Base-by-base conservation (phyloP, 2,888 invertebrate species). In the Chrysolina oricalcia region DNA sequence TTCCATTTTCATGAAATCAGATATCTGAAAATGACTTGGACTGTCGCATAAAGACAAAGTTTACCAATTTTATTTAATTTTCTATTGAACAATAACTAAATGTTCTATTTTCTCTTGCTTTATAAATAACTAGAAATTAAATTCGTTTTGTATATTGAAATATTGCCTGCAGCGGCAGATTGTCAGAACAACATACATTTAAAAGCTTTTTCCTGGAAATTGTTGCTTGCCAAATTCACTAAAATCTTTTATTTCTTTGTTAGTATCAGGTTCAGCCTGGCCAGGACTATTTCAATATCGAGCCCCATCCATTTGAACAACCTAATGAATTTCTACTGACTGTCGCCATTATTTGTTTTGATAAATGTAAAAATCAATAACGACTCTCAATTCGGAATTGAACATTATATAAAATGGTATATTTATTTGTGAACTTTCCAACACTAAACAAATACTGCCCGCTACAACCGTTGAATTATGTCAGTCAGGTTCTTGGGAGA, bases 101-200 rank as follows among this genome's bases (percentile, higher is more conserved):
- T 19, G 0, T 0, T 21, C 10, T 4, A 19, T 2, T 21, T 53
- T 48, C 48, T 48, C n/a, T 17, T 10, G 19, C 21, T 23, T 53
- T 53, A 53, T 53, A 53, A 53, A 53, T 53, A 53, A 10, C 53
- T 11, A 53, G 53, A 23, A 53, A 13, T 19, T 53, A 53, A 21
- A 21, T 10, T 53, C 13, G 23, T 6, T 23, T 53, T 3, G 21
- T 53, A 53, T 53, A 53, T 53, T 53, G 9, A 4, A 53, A 19
- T 11, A 53, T 21, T 53, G 11, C 21, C 13, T 4, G 19, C 11
- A 21, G 19, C 19, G 21, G 19, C 53, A 53, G 11, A 53, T 53
- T 21, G 53, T 53, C 21, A 21, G 53, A 53, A 53, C 53, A 53
- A 48, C 17, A 17, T 0, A 48, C 17, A 48, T 48, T 53, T 19